Evolutionary conservation across 2,797 vertebrate genomes (phyloP).

Genomic region (Triplophysa yarkandensis): DNA sequence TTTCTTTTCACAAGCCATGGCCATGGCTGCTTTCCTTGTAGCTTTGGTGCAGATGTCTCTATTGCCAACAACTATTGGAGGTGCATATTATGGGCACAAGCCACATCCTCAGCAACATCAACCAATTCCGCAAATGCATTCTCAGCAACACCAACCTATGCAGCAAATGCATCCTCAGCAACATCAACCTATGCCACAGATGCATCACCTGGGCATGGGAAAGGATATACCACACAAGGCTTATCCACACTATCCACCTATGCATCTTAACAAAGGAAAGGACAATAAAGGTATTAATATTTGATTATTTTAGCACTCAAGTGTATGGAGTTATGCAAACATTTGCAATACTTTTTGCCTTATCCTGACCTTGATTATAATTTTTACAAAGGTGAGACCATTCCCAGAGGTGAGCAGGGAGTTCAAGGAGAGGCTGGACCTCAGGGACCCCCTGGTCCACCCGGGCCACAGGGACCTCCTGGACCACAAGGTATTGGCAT

Average conservation of each 20-base stretch:
- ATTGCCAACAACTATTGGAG: conserved; percentile 76
- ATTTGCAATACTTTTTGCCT: background rate
- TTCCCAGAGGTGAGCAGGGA: conserved; percentile 76
- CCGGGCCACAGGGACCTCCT: conserved; percentile 73
- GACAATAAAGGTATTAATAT: conserved; percentile 86
- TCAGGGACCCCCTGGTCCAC: conserved; percentile 80
- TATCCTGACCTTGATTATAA: background rate
- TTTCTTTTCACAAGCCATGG: conserved; percentile 70
- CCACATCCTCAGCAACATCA: conserved; percentile 89
- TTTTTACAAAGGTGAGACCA: conserved; percentile 69
- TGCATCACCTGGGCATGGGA: conserved; percentile 86
- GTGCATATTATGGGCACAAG: conserved; percentile 93
- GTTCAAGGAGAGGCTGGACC: conserved; percentile 71
- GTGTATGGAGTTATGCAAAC: background rate
- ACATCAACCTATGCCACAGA: conserved; percentile 80
- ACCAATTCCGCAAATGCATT: conserved; percentile 87
- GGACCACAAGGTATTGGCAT: conserved; percentile 87
- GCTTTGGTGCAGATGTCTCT: conserved; percentile 75
- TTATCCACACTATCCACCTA: conserved; percentile 87
- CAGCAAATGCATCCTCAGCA: conserved; percentile 82
- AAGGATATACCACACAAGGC: conserved; percentile 90
- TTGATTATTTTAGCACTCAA: background rate
- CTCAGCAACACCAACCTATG: conserved; percentile 63
- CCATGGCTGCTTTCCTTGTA: conserved; percentile 74
- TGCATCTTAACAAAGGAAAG: conserved; percentile 89